phyloP scores from a whole-genome alignment of 1,140 invertebrate genomes.

The Leptinotarsa texana region DNA sequence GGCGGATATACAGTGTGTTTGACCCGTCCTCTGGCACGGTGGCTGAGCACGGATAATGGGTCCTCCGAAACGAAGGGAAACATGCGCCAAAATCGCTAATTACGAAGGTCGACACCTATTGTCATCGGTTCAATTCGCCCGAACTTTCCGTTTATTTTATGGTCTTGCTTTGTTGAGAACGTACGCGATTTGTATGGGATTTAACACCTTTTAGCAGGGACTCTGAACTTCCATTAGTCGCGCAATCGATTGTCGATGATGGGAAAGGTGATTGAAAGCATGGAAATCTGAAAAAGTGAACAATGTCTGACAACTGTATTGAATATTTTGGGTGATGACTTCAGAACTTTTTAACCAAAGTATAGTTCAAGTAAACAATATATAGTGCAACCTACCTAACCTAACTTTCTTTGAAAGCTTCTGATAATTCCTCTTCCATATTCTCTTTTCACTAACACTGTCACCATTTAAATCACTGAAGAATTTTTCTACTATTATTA shows the following conservation, averaged over 20 bases:
- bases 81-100: constrained; percentile 23
- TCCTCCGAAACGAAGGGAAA: neutral
- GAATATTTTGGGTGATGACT: too few species aligned
- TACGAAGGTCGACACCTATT: constrained; percentile 26
- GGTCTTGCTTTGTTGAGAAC: neutral
- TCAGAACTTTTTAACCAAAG: too few species aligned
- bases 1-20: constrained; percentile 35
- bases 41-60: constrained; percentile 31
- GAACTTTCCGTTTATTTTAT: neutral
- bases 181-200: neutral
- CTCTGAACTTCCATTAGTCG: neutral
- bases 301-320: too few species aligned
- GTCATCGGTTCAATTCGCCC: constrained; percentile 2
- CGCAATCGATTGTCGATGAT: neutral
- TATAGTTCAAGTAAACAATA: too few species aligned
- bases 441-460: too few species aligned
- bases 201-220: neutral
- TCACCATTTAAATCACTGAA: too few species aligned
- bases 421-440: too few species aligned
- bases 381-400: too few species aligned
- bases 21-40: constrained; percentile 35
- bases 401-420: too few species aligned
- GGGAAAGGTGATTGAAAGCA: too few species aligned
- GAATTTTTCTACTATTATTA: too few species aligned
- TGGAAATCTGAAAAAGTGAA: too few species aligned